Evolutionary conservation across 2,113 vertebrate species (phyloP), one percentile per base, ranked within the genome.

Genomic region (Heterotis niloticus): DNA sequence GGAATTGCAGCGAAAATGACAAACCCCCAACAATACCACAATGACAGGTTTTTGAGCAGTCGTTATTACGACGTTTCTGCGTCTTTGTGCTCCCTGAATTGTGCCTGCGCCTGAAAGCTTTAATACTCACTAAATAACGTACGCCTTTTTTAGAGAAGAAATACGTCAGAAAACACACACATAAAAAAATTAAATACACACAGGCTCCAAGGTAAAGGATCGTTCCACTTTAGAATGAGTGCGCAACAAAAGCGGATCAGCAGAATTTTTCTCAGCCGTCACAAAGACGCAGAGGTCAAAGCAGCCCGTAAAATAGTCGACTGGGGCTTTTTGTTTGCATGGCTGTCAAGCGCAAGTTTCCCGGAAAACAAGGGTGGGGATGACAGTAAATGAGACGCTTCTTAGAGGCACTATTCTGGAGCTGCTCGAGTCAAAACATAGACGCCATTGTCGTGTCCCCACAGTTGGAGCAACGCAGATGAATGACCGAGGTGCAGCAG

Each of bases 1-100:
- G 84, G 86, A 92, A 92, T 93, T 91, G 90, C 85, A 88, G 88
- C 84, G 85, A 83, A 88, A 89, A 88, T 86, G 82, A 88, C 85
- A 82, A 85, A 81, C 34, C 18, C 34, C 78, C 84, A 85, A 83
- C 78, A 82, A 89, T 83, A 88, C 87, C 83, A 82, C 83, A 86
- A 81, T 88, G 87, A 82, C 85, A 86, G 77, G 84, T 87, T 88
- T 90, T 83, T 86, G 81, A 90, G 83, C 81, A 76, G 85, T 82
- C 86, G 88, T 81, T 86, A 87, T 84, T 77, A 77, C 76, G 62
- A 86, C 81, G 84, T 87, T 76, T 76, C 57, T 76, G 65, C 86
- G 83, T 83, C 81, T 88, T 85, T 88, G 79, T 85, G 78, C 67
- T 81, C 72, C 64, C 59, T 71, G 77, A 76, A 80, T 72, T 81